Base-by-base conservation (phyloP, 2,888 invertebrate genomes). In the Hyppa rectilinea region DNA sequence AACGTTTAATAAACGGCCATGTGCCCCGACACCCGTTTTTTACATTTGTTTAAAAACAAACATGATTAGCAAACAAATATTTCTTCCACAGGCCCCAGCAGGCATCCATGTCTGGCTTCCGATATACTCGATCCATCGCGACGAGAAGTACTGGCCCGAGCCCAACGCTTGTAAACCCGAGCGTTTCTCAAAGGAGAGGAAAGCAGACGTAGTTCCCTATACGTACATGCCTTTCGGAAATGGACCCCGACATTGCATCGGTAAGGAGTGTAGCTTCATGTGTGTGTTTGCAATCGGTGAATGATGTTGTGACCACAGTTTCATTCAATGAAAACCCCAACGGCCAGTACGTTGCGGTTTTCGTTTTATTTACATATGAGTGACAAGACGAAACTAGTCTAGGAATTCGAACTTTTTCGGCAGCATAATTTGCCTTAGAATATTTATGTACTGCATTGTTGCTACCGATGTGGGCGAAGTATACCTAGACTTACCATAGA, bases 221-320 rank as follows among this genome's bases (percentile, higher is more conserved):
- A 91, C 92, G 0, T 96, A 94, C 60, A 77, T 95, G 69, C 95
- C 95, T 0, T 96, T 96, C 64, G 96, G 96, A 3, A 88, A 89
- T n/a, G 95, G 95, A 50, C 96, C 95, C 0, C 83, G 95, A 43
- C 93, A 92, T 84, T 96, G 96, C 70, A 92, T 96, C 53, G 96
- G 95, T 94, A 83, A 87, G 86, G 62, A 52, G 23, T 50, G 14
- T 9, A 56, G 34, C 9, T 61, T 45, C 47, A 49, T 5, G 12
- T 23, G 5, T 14, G 17, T 10, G 55, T 31, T 52, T 10, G 55
- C 3, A 60, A 38, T 43, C 20, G n/a, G 17, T 29, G n/a, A 31
- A 34, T 67, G 17, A 17, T 29, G 12, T 43, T 52, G 9, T 14
- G 9, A 34, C 7, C 40, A 63, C 12, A n/a, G 34, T 64, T 45